Conservation (phyloP, 2,797 vertebrate species). For the Sebastes minor region DNA sequence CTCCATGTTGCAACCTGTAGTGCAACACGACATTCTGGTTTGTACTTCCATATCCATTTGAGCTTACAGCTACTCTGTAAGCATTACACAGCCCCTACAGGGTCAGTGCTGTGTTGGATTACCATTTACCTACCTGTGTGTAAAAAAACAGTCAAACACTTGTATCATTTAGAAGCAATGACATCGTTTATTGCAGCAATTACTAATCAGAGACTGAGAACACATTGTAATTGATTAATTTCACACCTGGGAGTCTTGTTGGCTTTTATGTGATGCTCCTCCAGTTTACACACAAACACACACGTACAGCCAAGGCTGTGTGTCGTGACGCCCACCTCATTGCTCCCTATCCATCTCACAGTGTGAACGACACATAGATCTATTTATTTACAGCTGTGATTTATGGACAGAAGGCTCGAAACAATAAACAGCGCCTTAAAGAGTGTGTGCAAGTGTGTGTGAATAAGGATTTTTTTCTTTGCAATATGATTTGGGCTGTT, state of each 20-base stretch:
- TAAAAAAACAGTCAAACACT: not conserved
- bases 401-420: conserved; percentile 10
- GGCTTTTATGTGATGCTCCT: not conserved
- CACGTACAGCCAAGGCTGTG: not conserved
- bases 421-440: not conserved
- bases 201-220: conserved; percentile 3
- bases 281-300: not conserved
- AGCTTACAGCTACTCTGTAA: conserved; percentile 19
- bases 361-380: not conserved
- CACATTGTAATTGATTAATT: conserved; percentile 19
- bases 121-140: not conserved
- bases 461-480: not conserved
- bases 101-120: not conserved
- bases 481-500: not conserved
- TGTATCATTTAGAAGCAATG: not conserved
- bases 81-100: not conserved
- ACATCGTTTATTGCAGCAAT: conserved; percentile 11
- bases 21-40: not conserved
- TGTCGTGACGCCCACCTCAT: not conserved
- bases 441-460: not conserved
- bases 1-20: conserved; percentile 7
- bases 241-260: conserved; percentile 19
- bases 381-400: conserved; percentile 32
- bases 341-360: conserved; percentile 6
- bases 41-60: not conserved